These are phyloP conservation scores for Apodemus speciosus DNA, from an alignment of 2,113 vertebrate genomes.

Conservation along the genomic window DNA sequence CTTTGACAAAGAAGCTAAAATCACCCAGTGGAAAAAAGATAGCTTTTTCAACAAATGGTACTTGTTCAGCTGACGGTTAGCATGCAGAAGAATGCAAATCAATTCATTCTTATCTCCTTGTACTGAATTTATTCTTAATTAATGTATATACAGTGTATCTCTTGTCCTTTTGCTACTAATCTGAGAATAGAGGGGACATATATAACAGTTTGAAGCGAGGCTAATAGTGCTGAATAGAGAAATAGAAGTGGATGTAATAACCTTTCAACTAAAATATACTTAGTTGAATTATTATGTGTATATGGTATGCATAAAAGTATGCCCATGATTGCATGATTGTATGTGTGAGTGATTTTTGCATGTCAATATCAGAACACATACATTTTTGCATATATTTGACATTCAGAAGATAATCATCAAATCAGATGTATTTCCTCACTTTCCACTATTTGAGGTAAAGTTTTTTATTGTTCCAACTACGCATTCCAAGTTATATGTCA, in stretches of 20 bases:
- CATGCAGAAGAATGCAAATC: too few species aligned
- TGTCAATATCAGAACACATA: neutral
- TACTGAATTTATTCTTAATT: too few species aligned
- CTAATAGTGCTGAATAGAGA: neutral
- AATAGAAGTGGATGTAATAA: neutral
- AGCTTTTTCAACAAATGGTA: too few species aligned
- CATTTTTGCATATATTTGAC: neutral
- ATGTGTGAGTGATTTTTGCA: too few species aligned
- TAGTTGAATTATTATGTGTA: neutral
- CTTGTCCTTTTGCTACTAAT: neutral
- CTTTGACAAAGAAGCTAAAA: too few species aligned
- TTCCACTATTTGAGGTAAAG: neutral
- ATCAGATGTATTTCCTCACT: neutral
- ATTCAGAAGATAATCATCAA: neutral
- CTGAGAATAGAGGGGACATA: neutral
- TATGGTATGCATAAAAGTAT: neutral
- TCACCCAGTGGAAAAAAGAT: too few species aligned
- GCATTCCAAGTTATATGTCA: too few species aligned
- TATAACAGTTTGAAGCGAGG: neutral
- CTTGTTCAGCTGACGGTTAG: too few species aligned
- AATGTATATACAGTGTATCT: too few species aligned
- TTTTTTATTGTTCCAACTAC: neutral
- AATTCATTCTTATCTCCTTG: too few species aligned
- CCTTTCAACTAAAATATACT: neutral
- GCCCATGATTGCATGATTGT: neutral